phyloP scores from a whole-genome alignment of 2,888 invertebrate species.

The Drosophila recens region DNA sequence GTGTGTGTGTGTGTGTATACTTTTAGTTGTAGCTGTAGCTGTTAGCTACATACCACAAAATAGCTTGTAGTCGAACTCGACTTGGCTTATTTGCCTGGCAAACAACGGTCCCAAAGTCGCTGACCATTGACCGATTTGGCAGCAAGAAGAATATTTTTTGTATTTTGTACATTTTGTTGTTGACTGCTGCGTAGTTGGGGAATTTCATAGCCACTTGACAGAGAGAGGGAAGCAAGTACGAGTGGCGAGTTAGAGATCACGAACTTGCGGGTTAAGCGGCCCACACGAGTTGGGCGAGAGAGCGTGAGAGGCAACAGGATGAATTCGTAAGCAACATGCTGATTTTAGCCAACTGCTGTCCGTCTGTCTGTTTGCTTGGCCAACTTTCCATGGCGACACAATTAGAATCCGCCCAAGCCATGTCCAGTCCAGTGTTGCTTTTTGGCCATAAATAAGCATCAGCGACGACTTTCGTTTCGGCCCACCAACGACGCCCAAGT shows the following conservation, averaged over 20 bases:
- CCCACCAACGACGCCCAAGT: constrained; percentile 62
- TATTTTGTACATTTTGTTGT: background rate
- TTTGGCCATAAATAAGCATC: constrained; percentile 62
- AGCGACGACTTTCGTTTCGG: constrained; percentile 36
- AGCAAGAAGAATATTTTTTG: constrained; percentile 16
- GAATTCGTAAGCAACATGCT: constrained; percentile 34
- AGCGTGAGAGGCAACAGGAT: constrained; percentile 38
- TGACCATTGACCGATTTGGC: constrained; percentile 78
- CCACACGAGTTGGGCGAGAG: constrained; percentile 54
- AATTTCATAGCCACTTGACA: constrained; percentile 71
- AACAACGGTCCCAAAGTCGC: constrained; percentile 69
- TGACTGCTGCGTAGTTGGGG: constrained; percentile 73
- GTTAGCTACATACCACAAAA: constrained; percentile 26
- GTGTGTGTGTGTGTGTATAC: constrained; percentile 20
- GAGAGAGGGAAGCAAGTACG: constrained; percentile 41
- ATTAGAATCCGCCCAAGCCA: constrained; percentile 59
- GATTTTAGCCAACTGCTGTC: constrained; percentile 26
- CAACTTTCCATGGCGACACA: constrained; percentile 76
- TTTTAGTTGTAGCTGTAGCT: constrained; percentile 29
- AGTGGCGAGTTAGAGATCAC: constrained; percentile 67
- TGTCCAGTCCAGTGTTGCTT: constrained; percentile 8
- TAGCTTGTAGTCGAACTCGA: constrained; percentile 52
- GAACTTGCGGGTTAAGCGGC: constrained; percentile 74
- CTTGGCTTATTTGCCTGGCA: constrained; percentile 69
- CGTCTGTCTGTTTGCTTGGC: constrained; percentile 21